phyloP scores from a whole-genome alignment of 2,888 invertebrate species.

The Drosophila borealis region DNA sequence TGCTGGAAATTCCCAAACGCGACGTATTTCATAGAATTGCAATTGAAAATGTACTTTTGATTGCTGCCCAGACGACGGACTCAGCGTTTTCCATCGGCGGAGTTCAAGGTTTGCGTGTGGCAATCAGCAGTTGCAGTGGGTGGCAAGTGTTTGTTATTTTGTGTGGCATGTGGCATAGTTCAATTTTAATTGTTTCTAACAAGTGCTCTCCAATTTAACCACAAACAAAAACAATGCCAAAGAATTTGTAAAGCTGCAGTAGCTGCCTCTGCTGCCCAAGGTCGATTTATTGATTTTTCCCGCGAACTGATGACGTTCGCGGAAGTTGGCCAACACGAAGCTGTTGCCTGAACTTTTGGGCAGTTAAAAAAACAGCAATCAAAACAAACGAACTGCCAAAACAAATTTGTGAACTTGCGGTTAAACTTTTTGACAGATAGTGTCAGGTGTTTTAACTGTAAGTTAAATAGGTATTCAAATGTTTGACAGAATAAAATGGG shows the following conservation, averaged over 20 bases:
- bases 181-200: slow-evolving; percentile 50
- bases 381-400: background rate
- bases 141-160: slow-evolving; percentile 12
- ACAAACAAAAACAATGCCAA: slow-evolving; percentile 17
- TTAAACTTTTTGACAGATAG: background rate
- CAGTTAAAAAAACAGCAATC: background rate
- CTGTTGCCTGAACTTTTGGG: slow-evolving; percentile 39
- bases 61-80: slow-evolving; percentile 50
- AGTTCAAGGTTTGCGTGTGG: slow-evolving; percentile 72
- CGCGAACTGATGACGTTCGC: slow-evolving; percentile 51
- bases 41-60: slow-evolving; percentile 66
- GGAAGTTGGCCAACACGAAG: slow-evolving; percentile 56
- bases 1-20: slow-evolving; percentile 73
- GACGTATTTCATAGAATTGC: slow-evolving; percentile 29
- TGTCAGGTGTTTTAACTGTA: too few relatives aligned
- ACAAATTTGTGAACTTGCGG: slow-evolving; percentile 24
- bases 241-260: slow-evolving; percentile 31
- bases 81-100: slow-evolving; percentile 40
- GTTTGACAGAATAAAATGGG: too few relatives aligned
- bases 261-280: slow-evolving; percentile 62
- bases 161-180: slow-evolving; percentile 31
- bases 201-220: slow-evolving; percentile 2
- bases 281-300: slow-evolving; percentile 83
- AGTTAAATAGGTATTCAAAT: too few relatives aligned
- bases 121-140: slow-evolving; percentile 13